A percentile compares a stretch with the other conserved stretches of the same genome.
Conservation (phyloP, 2,888 invertebrate genomes). For the Cheilosia vernalis region DNA sequence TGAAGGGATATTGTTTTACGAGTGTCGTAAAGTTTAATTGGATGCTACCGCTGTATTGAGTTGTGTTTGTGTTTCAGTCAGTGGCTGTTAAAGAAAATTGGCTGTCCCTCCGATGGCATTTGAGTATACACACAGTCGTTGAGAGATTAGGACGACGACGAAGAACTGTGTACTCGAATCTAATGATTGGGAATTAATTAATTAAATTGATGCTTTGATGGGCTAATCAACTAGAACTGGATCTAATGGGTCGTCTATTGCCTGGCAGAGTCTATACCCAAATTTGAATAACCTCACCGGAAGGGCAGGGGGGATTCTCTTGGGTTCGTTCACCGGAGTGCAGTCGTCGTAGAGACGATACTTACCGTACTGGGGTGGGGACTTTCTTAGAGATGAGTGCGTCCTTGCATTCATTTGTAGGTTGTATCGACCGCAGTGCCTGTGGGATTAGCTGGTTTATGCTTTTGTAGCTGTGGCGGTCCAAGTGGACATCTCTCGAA, state of each 20-base stretch:
- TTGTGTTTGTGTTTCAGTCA: slow-evolving; percentile 24
- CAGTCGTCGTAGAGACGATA: slow-evolving; percentile 11
- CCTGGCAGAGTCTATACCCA: not conserved
- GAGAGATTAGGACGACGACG: not conserved
- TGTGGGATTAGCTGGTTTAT: too few relatives aligned
- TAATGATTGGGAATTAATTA: slow-evolving; percentile 51
- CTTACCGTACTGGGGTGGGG: not conserved
- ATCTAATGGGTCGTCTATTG: not conserved
- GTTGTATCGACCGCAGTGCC: too few relatives aligned
- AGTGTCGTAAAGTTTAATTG: slow-evolving; percentile 68
- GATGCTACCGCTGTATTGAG: slow-evolving; percentile 4
- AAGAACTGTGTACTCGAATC: slow-evolving; percentile 40
- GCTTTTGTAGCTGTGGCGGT: too few relatives aligned
- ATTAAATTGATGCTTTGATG: slow-evolving; percentile 53
- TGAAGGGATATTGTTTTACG: slow-evolving; percentile 66
- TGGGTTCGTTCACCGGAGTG: slow-evolving; percentile 2
- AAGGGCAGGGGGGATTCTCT: not conserved
- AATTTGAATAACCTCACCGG: not conserved
- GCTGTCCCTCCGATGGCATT: slow-evolving; percentile 23
- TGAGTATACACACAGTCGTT: slow-evolving; percentile 10
- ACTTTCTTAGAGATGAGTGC: not conserved
- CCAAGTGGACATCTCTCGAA: too few relatives aligned
- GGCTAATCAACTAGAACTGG: slow-evolving; percentile 45
- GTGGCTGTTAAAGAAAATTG: slow-evolving; percentile 66
- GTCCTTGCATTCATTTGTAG: not conserved